These are phyloP conservation scores for Fragum sueziense DNA, from an alignment of 2,888 invertebrate genomes.

Conservation along the genomic window DNA sequence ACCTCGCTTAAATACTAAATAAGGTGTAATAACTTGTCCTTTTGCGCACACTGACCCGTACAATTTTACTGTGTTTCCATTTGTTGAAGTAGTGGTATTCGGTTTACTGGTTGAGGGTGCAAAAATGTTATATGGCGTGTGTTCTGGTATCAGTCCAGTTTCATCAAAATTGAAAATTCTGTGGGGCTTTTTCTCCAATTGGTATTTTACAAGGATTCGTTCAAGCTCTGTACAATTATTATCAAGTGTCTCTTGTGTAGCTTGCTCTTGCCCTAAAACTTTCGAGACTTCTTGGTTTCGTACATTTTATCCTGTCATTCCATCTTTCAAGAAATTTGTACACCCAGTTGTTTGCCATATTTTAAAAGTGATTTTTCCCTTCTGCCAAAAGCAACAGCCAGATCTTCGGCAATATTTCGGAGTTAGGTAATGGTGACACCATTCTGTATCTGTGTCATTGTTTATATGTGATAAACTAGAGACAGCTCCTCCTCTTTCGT, in stretches of 20 bases:
- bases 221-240: not conserved
- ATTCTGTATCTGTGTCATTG: constrained; percentile 19
- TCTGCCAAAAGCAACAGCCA: constrained; percentile 1
- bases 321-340: constrained; percentile 12
- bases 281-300: constrained; percentile 9
- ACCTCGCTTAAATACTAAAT: not conserved
- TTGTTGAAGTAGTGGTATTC: not conserved
- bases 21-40: not conserved
- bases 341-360: constrained; percentile 23
- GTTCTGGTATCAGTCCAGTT: no score
- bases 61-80: not conserved
- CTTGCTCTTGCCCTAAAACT: constrained; percentile 33
- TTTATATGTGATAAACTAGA: constrained; percentile 23
- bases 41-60: not conserved
- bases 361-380: not conserved
- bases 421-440: constrained; percentile 2
- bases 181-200: not conserved
- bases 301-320: not conserved
- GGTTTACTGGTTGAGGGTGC: not conserved
- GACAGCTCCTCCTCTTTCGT: constrained; percentile 13
- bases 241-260: not conserved
- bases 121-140: no score
- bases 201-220: not conserved
- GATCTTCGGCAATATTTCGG: not conserved
- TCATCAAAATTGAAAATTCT: not conserved